Percentiles rank a stretch among this genome's conserved stretches.
Conservation (phyloP, 2,888 invertebrate species). For the Anoplius nigerrimus region DNA sequence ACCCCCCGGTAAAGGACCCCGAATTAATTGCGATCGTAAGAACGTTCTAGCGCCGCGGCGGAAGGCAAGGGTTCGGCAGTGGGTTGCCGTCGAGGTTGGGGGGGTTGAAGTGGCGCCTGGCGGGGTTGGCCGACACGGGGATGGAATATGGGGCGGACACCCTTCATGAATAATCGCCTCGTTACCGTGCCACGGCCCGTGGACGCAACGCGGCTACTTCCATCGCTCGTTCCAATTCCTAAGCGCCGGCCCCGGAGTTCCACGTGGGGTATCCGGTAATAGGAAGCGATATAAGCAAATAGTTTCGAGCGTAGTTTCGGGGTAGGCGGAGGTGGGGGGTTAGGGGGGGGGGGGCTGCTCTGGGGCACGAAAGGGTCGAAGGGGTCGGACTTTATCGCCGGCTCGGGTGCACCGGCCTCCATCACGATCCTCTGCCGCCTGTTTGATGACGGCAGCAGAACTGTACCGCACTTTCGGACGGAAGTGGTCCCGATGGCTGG, state of each 20-base stretch:
- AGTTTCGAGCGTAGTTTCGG: constrained; percentile 45
- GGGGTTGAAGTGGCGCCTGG: too few relatives aligned
- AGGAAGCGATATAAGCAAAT: constrained; percentile 48
- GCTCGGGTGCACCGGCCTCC: constrained; percentile 46
- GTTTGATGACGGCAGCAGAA: constrained; percentile 20
- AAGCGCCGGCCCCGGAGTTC: constrained; percentile 33
- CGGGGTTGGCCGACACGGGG: too few relatives aligned
- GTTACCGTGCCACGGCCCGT: constrained; percentile 21
- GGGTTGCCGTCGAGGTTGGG: too few relatives aligned
- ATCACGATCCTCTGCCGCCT: constrained; percentile 46
- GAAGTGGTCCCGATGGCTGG: too few relatives aligned
- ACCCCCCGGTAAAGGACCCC: too few relatives aligned
- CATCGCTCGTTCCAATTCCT: constrained; percentile 20
- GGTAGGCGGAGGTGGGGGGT: too few relatives aligned
- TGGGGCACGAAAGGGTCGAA: too few relatives aligned
- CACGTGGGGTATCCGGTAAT: constrained; percentile 34
- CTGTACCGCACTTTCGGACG: background rate
- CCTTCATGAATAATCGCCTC: constrained; percentile 10
- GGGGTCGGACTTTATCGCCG: constrained; percentile 41
- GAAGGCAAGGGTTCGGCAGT: too few relatives aligned
- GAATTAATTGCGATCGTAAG: too few relatives aligned
- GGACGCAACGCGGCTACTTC: constrained; percentile 9
- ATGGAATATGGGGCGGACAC: too few relatives aligned
- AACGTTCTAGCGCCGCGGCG: too few relatives aligned
- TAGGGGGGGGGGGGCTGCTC: too few relatives aligned